These are phyloP conservation scores for Ormyrus pomaceus DNA, from an alignment of 2,888 invertebrate species.

Conservation along the genomic window DNA sequence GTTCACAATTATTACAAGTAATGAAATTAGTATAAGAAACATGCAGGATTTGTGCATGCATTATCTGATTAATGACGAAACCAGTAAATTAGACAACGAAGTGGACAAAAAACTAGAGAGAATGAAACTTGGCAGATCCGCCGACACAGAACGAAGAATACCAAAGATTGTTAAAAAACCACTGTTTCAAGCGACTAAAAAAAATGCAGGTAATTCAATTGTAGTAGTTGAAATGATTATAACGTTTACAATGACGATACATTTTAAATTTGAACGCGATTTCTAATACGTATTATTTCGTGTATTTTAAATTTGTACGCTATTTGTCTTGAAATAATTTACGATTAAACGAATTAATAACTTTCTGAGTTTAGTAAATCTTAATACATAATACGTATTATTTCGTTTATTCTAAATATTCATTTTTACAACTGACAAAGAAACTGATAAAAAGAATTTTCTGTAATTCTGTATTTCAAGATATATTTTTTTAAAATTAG, in stretches of 20 bases:
- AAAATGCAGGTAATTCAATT: conserved; percentile 9
- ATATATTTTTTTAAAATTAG: too few relatives aligned
- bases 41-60: neutral
- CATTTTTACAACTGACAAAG: conserved; percentile 24
- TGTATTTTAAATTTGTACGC: too few relatives aligned
- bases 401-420: neutral
- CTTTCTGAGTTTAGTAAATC: too few relatives aligned
- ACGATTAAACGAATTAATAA: too few relatives aligned
- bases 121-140: neutral
- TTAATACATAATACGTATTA: too few relatives aligned
- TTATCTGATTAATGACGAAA: too few relatives aligned
- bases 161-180: conserved; percentile 24
- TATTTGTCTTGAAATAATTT: too few relatives aligned
- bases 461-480: neutral
- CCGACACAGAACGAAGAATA: conserved; percentile 4
- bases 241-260: too few relatives aligned
- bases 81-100: neutral
- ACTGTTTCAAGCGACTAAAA: neutral
- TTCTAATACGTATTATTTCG: too few relatives aligned
- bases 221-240: too few relatives aligned
- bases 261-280: too few relatives aligned
- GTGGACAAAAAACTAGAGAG: neutral
- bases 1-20: too few relatives aligned
- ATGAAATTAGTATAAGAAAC: neutral
- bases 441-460: neutral